Conservation (phyloP, 2,888 invertebrate species). For the Rhagium mordax region DNA sequence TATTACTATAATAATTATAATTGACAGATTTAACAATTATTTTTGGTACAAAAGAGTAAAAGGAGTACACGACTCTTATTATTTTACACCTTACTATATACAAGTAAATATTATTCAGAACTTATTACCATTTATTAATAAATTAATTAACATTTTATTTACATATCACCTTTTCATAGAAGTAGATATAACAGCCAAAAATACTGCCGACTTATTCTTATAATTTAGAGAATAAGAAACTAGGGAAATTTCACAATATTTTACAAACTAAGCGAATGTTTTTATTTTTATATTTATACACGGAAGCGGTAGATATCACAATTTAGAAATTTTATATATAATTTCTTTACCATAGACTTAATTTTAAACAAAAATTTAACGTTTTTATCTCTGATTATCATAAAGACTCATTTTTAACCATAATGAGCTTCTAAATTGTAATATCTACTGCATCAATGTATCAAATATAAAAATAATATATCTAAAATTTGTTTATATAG, state of each 20-base stretch:
- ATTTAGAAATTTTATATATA: too few species aligned
- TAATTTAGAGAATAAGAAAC: background rate
- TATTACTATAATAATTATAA: slow-evolving; percentile 24
- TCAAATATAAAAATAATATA: too few species aligned
- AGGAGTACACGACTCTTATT: slow-evolving; percentile 1
- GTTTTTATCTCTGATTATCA: too few species aligned
- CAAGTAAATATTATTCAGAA: background rate
- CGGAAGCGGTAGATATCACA: background rate
- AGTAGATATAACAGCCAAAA: slow-evolving; percentile 30
- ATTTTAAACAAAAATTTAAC: too few species aligned
- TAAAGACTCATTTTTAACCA: too few species aligned
- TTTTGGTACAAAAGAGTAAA: slow-evolving; percentile 27
- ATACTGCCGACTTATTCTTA: slow-evolving; percentile 10
- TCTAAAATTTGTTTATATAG: too few species aligned
- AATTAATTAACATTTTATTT: slow-evolving; percentile 29
- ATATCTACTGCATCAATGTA: too few species aligned
- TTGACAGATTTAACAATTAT: slow-evolving; percentile 32
- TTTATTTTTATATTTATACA: background rate
- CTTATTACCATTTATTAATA: background rate
- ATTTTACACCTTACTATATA: slow-evolving; percentile 13
- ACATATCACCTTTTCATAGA: slow-evolving; percentile 41
- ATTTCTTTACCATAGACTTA: too few species aligned
- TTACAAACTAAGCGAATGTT: background rate
- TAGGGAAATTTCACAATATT: background rate
- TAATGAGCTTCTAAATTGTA: too few species aligned